Base-by-base conservation (phyloP, 2,113 vertebrate species). In the Myiozetetes cayanensis region DNA sequence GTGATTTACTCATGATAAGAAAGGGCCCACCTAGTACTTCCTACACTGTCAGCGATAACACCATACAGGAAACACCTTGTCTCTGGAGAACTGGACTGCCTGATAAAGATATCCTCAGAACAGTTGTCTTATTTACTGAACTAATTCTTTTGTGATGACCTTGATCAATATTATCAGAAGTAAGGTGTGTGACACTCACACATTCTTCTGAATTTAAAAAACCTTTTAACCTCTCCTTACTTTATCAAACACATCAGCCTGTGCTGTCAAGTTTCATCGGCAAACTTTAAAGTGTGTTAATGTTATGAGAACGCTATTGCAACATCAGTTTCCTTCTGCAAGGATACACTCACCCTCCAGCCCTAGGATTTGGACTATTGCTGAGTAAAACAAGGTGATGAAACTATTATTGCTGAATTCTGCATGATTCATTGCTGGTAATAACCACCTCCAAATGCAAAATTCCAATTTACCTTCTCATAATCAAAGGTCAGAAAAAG, bases 401-500 rank as follows among this genome's bases (percentile, higher is more conserved):
- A 94, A 94, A 95, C 71, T 52, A 50, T 67, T 84, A 74, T 46
- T 96, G 74, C 65, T 96, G 96, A 94, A 91, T n/a, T 87, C 77
- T 9, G 0, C 39, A 53, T 95, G 95, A 94, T 95, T 94, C 92
- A 95, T 39, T 41, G 66, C 11, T 72, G 65, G 82, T 89, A 97
- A 96, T 92, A 96, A 83, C 67, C 55, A 89, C 61, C 53, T 93
- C 66, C 66, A 93, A 94, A 90, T 63, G 73, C 74, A 96, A 93
- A 85, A 83, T 78, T 94, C 59, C 58, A 68, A 91, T 84, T 75
- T 88, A 94, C 66, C 85, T 83, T 88, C 85, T 94, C 87, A 90
- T 81, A 94, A 95, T 85, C 89, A 95, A 94, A 84, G 85, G 80
- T 92, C 94, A 97, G 70, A 85, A 94, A 92, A 90, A 96, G 88